Evolutionary conservation across 1,140 invertebrate genomes (phyloP).

Genomic region (Phocides pigmalion): DNA sequence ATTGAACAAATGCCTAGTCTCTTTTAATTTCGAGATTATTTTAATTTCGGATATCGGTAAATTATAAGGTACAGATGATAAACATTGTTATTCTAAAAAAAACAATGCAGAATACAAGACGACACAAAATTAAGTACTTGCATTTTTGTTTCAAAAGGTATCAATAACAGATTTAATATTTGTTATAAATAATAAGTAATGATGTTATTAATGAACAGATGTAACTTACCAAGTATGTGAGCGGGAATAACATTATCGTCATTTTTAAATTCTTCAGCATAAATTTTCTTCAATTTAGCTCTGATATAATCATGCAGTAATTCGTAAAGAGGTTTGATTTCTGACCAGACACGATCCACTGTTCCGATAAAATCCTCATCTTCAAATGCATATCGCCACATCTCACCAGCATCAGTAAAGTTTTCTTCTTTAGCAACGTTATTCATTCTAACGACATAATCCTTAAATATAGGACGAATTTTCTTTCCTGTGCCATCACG

Average conservation of each 20-base stretch:
- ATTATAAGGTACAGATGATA: too few species aligned
- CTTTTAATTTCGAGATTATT: too few species aligned
- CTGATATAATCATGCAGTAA: constrained; percentile 92
- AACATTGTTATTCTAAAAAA: too few species aligned
- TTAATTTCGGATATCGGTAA: too few species aligned
- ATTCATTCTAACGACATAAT: constrained; percentile 86
- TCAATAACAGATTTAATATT: too few species aligned
- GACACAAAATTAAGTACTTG: too few species aligned
- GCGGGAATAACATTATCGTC: constrained; percentile 91
- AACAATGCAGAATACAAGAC: too few species aligned
- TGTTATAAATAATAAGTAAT: too few species aligned
- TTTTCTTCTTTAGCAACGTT: constrained; percentile 84
- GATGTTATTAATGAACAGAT: constrained; percentile 7
- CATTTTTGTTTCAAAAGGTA: too few species aligned
- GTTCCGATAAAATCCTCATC: constrained; percentile 69
- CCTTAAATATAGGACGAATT: constrained; percentile 85
- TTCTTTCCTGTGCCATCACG: constrained; percentile 84
- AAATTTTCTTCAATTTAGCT: constrained; percentile 85
- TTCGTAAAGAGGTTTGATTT: constrained; percentile 90
- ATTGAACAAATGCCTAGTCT: too few species aligned
- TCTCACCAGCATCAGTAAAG: constrained; percentile 85
- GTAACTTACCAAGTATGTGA: constrained; percentile 88
- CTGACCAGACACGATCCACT: constrained; percentile 87
- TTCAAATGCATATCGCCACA: constrained; percentile 87
- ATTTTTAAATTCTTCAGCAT: constrained; percentile 85